Percentiles rank a stretch among this genome's conserved stretches.
These are phyloP conservation scores for Nasonia vitripennis DNA, from an alignment of 1,140 invertebrate genomes.

Conservation along the genomic window DNA sequence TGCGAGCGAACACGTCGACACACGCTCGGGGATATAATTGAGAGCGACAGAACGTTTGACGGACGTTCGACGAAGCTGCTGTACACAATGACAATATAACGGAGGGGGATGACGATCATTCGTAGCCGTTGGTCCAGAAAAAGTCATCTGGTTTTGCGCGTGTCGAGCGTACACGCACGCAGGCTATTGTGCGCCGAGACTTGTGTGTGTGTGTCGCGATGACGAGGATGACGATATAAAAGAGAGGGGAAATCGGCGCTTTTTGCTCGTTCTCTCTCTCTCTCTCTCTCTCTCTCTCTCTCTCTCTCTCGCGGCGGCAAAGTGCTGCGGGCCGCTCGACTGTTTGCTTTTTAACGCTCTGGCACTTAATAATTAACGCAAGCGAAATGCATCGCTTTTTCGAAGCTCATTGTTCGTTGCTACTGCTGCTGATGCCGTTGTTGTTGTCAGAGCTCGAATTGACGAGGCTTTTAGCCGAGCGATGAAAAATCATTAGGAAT, in stretches of 20 bases:
- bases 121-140: conserved; percentile 17
- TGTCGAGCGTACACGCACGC: conserved; percentile 1
- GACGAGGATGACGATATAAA: not conserved
- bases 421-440: too few species aligned
- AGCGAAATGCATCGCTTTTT: not conserved
- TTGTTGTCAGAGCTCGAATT: not conserved
- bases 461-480: not conserved
- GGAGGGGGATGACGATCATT: conserved; percentile 9
- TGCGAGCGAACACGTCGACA: not conserved
- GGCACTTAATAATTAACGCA: not conserved
- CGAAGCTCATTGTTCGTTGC: too few species aligned
- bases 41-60: conserved; percentile 30
- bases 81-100: not conserved
- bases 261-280: not conserved
- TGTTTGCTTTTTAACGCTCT: not conserved
- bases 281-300: not conserved
- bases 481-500: too few species aligned
- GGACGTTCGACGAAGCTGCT: not conserved
- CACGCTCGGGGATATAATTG: conserved; percentile 21
- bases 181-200: conserved; percentile 9
- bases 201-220: not conserved
- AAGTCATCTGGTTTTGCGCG: conserved; percentile 27
- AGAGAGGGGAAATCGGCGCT: not conserved
- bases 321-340: not conserved
- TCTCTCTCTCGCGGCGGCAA: not conserved